Conservation (phyloP, 2,113 vertebrate genomes). For the Poeciliopsis prolifica region DNA sequence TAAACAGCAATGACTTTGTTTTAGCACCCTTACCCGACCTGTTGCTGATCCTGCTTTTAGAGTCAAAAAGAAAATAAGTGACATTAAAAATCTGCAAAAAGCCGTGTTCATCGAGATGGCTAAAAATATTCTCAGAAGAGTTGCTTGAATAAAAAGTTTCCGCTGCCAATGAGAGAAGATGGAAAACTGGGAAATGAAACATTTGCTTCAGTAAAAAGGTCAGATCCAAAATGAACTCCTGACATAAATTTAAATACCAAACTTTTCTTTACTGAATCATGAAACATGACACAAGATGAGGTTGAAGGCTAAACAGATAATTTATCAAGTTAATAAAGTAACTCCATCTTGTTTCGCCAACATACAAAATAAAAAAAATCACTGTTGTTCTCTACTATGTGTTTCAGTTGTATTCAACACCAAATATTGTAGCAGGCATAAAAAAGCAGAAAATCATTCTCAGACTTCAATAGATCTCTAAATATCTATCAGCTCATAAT, state of each 20-base stretch:
- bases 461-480: not conserved
- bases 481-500: not conserved
- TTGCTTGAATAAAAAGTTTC: not conserved
- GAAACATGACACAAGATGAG: not conserved
- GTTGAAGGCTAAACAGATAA: too few species aligned
- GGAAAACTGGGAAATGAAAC: conserved; percentile 12
- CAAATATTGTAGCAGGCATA: too few species aligned
- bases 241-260: not conserved
- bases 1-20: conserved; percentile 37
- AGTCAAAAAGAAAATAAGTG: conserved; percentile 7
- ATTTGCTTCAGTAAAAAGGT: not conserved
- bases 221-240: not conserved
- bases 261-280: not conserved
- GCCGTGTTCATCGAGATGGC: conserved; percentile 3
- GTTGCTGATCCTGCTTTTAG: conserved; percentile 12
- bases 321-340: too few species aligned
- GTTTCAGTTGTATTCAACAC: too few species aligned
- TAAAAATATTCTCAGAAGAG: conserved; percentile 1
- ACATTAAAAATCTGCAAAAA: conserved; percentile 33
- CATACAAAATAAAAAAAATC: too few species aligned
- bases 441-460: not conserved
- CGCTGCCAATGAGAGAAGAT: not conserved
- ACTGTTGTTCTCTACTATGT: too few species aligned
- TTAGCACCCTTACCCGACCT: conserved; percentile 33
- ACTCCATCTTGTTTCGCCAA: too few species aligned